These are phyloP conservation scores for Tetrax tetrax DNA, from an alignment of 2,113 vertebrate species.

Conservation along the genomic window DNA sequence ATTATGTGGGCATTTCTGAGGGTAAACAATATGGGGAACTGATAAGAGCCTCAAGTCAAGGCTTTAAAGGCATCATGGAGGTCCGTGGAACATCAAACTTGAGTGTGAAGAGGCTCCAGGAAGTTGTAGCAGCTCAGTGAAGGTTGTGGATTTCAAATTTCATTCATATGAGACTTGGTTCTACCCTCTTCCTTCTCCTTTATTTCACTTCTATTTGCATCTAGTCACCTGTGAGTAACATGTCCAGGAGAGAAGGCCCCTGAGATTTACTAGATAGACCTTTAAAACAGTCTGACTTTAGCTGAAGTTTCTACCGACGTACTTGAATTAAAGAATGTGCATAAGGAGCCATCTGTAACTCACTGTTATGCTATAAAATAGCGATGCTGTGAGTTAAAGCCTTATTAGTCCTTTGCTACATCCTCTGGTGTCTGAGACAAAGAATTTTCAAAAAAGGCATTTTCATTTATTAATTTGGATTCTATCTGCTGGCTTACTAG, in stretches of 20 bases:
- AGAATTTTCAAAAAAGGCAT: neutral
- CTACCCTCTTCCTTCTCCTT: neutral
- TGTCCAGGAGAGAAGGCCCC: neutral
- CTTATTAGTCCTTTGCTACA: neutral
- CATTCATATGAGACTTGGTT: accelerated
- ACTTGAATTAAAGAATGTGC: neutral
- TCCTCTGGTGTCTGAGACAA: neutral
- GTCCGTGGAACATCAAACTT: neutral
- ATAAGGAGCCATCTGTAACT: neutral
- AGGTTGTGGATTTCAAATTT: neutral
- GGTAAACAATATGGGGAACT: neutral
- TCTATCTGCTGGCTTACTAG: neutral
- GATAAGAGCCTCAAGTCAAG: neutral
- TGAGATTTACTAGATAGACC: neutral
- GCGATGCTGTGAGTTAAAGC: neutral
- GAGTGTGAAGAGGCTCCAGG: neutral
- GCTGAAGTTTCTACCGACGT: neutral
- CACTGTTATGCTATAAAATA: neutral
- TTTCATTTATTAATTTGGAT: neutral
- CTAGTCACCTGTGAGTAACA: neutral
- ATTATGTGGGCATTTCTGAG: neutral
- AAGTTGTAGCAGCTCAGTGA: neutral
- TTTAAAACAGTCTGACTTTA: neutral
- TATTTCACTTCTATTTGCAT: neutral
- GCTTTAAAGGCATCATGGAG: neutral